Evolutionary conservation across 2,888 invertebrate genomes (phyloP), one percentile per base, ranked within the genome.

Genomic region (Carpatolechia fugitivella): DNA sequence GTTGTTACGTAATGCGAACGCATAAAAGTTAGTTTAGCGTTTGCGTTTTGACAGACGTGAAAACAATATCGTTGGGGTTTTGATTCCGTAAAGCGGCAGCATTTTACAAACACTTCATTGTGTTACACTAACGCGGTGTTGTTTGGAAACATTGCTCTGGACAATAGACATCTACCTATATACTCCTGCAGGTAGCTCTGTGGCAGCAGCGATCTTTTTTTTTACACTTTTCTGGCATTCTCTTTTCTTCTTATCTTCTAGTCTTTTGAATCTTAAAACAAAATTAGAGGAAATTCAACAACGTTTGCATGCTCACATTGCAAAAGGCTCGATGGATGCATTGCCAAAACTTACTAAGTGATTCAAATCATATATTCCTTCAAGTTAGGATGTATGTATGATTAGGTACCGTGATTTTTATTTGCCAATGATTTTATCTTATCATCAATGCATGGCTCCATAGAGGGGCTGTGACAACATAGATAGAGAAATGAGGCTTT

Each of bases 71-170:
- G 70, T 60, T 35, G 55, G 63, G 61, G 65, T 66, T 69, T 71
- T 65, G 63, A 66, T 67, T 66, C 61, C 63, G 63, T 66, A 66
- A 49, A 59, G 62, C 60, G 64, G 66, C 64, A 61, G 56, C 50
- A 62, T 74, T 79, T 75, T 76, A 69, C 69, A 74, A 74, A 76
- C 74, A 76, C 68, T 68, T 69, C 70, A 69, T 77, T 74, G 71
- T 75, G 69, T 68, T 64, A 61, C 68, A 60, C 56, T 30, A 54
- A 51, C 31, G 57, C 48, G 51, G 51, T 57, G 48, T 51, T 58
- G 47, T 61, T 57, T 57, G 54, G 54, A 53, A 56, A 58, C 60
- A 57, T 56, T 58, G 54, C 46, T 41, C 52, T 40, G 53, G 47
- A 56, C 56, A 58, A 56, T 52, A 60, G 58, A 57, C 55, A 54